Evolutionary conservation across 1,140 invertebrate species (phyloP), one percentile per base, ranked within the genome.

Genomic region (Danaus plexippus): DNA sequence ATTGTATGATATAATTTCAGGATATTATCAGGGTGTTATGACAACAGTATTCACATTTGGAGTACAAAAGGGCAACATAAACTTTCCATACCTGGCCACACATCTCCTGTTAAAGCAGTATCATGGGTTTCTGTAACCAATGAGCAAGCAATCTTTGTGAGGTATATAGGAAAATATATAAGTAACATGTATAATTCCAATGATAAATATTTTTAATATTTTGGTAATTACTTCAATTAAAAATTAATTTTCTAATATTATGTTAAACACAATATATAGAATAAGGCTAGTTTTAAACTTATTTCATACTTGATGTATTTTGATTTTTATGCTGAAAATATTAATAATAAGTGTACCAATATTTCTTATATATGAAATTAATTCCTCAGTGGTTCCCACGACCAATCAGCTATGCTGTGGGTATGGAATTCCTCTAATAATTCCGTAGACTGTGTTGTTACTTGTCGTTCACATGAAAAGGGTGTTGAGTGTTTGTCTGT

Each of bases 21-120:
- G 92, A 95, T 98, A 61, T 74, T 98, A 9, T 94, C 94, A 54
- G 97, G 97, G n/a, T 95, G 95, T 85, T 99, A 98, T 88, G 97
- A 99, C 79, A 94, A 96, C 77, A 95, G 95, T 43, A 73, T 98
- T 11, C 94, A 96, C 66, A 89, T 99, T 54, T 98, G 96, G 96
- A 94, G 91, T 11, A 89, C 88, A 7, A 93, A 94, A 88, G 96
- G 96, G 11, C 92, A 94, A 68, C 93, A 96, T 73, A 90, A 93
- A 60, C 85, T 95, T 41, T 94, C 92, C 4, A 94, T 97, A 66
- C 92, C 94, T 47, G 96, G 95, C 2, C 97, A 99, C 79, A 91
- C 90, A 40, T 93, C 91, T 41, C 94, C 94, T 12, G 90, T 98
- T 1, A 97, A 97, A 89, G 92, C 92, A 47, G 95, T 98, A 0